A percentile compares a stretch with the other conserved stretches of the same genome.
Evolutionary conservation across 2,888 invertebrate genomes (phyloP).

Genomic region (Alviniconcha strummeri): DNA sequence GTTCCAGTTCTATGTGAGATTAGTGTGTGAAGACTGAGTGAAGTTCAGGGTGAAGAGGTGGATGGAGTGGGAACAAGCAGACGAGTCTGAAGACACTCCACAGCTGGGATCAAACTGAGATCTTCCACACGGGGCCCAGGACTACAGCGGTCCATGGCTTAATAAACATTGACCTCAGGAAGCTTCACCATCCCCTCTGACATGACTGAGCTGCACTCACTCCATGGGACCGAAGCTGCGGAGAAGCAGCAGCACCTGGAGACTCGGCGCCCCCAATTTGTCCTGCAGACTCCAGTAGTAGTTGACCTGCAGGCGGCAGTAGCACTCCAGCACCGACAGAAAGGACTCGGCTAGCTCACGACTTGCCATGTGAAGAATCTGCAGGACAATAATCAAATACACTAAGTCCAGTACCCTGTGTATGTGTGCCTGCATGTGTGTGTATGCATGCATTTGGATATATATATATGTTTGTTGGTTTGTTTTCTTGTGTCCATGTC

Average conservation of each 20-base stretch:
- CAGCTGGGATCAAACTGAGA: too few relatives aligned
- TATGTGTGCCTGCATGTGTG: too few relatives aligned
- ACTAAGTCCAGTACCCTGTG: background rate
- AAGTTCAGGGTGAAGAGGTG: background rate
- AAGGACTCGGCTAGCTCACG: background rate
- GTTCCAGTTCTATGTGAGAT: too few relatives aligned
- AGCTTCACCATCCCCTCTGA: too few relatives aligned
- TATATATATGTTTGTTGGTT: too few relatives aligned
- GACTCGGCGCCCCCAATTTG: background rate
- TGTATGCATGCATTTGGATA: too few relatives aligned
- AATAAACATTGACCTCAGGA: too few relatives aligned
- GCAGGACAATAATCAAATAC: background rate
- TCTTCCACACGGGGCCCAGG: too few relatives aligned
- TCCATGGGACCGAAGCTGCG: background rate
- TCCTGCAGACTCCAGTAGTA: background rate
- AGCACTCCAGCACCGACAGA: background rate
- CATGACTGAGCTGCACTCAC: background rate
- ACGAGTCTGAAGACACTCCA: background rate
- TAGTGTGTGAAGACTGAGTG: too few relatives aligned
- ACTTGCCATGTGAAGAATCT: slow-evolving; percentile 1
- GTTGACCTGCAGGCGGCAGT: slow-evolving; percentile 3
- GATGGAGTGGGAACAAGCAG: background rate
- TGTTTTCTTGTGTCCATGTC: too few relatives aligned
- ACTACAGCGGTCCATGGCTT: too few relatives aligned
- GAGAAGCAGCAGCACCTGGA: background rate